Evolutionary conservation across 2,888 invertebrate genomes (phyloP).

Genomic region (Unio pictorum): DNA sequence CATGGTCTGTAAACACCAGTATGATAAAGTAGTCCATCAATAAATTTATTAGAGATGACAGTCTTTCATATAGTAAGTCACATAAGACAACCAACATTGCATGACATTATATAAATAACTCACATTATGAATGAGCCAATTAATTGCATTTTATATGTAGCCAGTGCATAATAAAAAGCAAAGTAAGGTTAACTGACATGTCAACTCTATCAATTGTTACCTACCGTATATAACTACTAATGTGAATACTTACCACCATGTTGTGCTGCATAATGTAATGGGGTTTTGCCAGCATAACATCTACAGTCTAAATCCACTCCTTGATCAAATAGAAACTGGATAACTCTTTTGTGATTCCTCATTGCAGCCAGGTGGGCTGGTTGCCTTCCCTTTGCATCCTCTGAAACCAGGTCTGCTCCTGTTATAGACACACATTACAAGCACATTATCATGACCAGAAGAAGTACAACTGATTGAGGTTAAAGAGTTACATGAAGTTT

Average conservation of each 20-base stretch:
- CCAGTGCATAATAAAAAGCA: neutral
- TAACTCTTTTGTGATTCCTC: conserved; percentile 63
- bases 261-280: conserved; percentile 68
- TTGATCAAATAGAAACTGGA: conserved; percentile 63
- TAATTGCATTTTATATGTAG: no score
- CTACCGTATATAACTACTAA: no score
- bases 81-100: no score
- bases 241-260: conserved; percentile 58
- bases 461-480: neutral
- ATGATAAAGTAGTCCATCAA: no score
- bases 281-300: conserved; percentile 64
- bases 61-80: no score
- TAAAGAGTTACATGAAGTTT: no score
- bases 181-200: neutral
- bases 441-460: neutral
- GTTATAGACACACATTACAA: neutral
- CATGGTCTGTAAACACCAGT: no score
- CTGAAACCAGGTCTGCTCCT: conserved; percentile 62
- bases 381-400: conserved; percentile 62
- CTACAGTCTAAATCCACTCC: conserved; percentile 64
- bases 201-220: no score
- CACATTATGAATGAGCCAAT: no score
- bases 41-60: no score
- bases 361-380: conserved; percentile 67
- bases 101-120: no score